Conservation (phyloP, 2,113 vertebrate genomes). For the Candoia aspera region DNA sequence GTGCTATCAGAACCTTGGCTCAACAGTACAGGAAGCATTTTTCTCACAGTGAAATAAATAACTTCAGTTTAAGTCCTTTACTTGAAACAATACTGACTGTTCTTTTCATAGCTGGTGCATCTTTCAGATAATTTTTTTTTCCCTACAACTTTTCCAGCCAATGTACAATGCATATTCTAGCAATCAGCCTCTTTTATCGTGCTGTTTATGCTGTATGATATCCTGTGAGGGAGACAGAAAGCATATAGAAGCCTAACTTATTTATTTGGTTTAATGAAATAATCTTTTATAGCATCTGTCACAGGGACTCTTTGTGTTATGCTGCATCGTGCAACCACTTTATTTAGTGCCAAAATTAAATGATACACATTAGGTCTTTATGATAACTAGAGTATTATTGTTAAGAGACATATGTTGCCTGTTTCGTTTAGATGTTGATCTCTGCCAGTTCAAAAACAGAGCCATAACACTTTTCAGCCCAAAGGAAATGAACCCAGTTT, state of each 20-base stretch:
- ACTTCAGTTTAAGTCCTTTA: constrained; percentile 57
- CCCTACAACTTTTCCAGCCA: constrained; percentile 54
- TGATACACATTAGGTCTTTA: constrained; percentile 58
- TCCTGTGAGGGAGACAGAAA: constrained; percentile 43
- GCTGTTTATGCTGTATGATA: constrained; percentile 61
- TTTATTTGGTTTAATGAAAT: constrained; percentile 66
- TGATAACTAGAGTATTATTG: constrained; percentile 44
- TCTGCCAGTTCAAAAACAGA: neutral
- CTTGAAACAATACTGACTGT: constrained; percentile 50
- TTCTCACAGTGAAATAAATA: constrained; percentile 62
- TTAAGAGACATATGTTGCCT: constrained; percentile 18
- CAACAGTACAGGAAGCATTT: constrained; percentile 50
- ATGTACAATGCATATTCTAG: constrained; percentile 58
- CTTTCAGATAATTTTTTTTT: constrained; percentile 59
- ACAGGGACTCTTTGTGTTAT: constrained; percentile 33
- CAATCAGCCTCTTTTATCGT: constrained; percentile 60
- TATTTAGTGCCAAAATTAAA: constrained; percentile 63
- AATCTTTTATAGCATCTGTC: constrained; percentile 66
- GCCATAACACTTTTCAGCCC: constrained; percentile 14
- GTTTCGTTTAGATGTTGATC: constrained; percentile 47
- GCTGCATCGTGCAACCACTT: constrained; percentile 54
- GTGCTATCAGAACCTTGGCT: constrained; percentile 43
- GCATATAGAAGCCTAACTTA: constrained; percentile 37
- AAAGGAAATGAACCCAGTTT: constrained; percentile 20
- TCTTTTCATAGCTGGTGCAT: constrained; percentile 41